A percentile compares a stretch with the other conserved stretches of the same genome.
These are phyloP conservation scores for Chrysemys picta DNA, from an alignment of 2,113 vertebrate species.

Conservation along the genomic window DNA sequence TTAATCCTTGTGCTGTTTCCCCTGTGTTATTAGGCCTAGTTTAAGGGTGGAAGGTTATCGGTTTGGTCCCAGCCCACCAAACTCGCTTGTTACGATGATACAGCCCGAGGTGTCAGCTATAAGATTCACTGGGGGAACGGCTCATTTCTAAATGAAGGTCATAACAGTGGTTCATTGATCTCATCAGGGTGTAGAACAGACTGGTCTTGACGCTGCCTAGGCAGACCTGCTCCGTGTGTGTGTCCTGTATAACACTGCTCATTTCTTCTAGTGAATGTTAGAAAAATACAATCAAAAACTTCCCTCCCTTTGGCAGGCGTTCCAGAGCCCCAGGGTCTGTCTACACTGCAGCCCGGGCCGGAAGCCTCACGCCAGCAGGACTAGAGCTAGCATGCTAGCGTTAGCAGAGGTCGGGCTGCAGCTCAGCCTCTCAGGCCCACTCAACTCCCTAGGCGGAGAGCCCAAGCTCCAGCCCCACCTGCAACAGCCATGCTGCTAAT, in stretches of 20 bases:
- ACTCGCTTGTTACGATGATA: fast-evolving
- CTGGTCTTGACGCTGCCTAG: fast-evolving
- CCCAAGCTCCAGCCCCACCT: background rate
- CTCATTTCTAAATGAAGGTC: background rate
- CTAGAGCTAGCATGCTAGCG: background rate
- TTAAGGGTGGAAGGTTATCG: fast-evolving
- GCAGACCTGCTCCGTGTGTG: fast-evolving
- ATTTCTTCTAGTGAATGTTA: background rate
- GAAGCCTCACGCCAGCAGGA: background rate
- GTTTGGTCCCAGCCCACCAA: fast-evolving
- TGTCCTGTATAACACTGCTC: fast-evolving
- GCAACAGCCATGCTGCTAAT: background rate
- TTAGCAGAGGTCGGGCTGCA: background rate
- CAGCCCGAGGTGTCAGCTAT: background rate
- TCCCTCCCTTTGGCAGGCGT: too few species aligned
- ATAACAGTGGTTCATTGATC: background rate
- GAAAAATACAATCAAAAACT: background rate
- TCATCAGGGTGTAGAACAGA: background rate
- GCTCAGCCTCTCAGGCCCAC: background rate
- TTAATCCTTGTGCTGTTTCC: fast-evolving
- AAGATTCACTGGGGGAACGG: fast-evolving
- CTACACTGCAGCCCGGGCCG: background rate
- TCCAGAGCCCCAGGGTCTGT: background rate
- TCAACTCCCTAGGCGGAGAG: background rate
- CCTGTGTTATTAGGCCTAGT: background rate